Evolutionary conservation across 2,113 vertebrate species (phyloP).

Genomic region (Thamnaconus septentrionalis): DNA sequence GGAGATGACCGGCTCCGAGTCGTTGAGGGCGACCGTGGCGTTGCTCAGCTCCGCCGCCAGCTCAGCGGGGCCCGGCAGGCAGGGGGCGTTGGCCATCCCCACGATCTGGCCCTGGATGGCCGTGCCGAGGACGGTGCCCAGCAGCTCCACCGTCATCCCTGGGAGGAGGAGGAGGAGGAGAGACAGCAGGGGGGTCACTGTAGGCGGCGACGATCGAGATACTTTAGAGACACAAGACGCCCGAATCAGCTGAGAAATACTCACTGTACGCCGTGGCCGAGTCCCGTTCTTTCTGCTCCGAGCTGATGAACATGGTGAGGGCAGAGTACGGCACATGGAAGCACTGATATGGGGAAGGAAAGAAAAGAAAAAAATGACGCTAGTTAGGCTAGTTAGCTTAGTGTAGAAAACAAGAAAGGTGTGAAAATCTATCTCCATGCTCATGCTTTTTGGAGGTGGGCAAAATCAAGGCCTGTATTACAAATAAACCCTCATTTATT

Average conservation of each 20-base stretch:
- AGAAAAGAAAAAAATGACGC: neutral
- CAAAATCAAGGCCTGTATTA: too few species aligned
- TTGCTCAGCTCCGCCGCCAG: conserved; percentile 23
- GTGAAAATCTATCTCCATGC: too few species aligned
- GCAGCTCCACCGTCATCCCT: conserved; percentile 97
- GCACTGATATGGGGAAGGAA: conserved; percentile 76
- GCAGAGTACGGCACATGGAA: conserved; percentile 98
- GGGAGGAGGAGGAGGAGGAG: neutral
- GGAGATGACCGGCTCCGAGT: conserved; percentile 55
- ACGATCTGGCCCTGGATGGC: conserved; percentile 97
- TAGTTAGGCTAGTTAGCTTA: too few species aligned
- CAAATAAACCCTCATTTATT: too few species aligned
- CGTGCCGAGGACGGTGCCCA: conserved; percentile 90
- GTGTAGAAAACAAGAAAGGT: too few species aligned
- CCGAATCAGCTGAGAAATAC: conserved; percentile 38
- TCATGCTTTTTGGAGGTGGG: too few species aligned
- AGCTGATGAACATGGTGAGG: conserved; percentile 98
- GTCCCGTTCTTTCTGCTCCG: conserved; percentile 92
- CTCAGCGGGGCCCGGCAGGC: conserved; percentile 65
- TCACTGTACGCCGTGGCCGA: conserved; percentile 96
- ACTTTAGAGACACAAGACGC: too few species aligned
- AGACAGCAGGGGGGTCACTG: too few species aligned
- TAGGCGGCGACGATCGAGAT: too few species aligned
- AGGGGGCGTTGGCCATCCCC: conserved; percentile 82
- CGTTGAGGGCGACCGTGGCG: conserved; percentile 55